Conservation (phyloP, 1,140 invertebrate species). For the Lerema accius region DNA sequence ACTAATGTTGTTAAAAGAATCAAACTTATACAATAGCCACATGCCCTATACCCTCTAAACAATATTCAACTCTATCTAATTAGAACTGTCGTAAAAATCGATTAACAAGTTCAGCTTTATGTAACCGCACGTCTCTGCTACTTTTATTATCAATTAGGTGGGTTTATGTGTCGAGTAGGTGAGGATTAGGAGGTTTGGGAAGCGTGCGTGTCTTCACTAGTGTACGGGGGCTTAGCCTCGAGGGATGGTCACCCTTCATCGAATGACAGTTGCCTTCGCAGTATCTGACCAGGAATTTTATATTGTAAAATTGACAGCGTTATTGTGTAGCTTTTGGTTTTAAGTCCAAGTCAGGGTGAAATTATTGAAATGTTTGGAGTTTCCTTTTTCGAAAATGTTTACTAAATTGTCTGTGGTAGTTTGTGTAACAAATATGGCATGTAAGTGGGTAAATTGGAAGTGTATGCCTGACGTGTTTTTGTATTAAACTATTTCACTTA, state of each 20-base stretch:
- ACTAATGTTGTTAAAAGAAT: too few relatives aligned
- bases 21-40: neutral
- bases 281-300: conserved; percentile 69
- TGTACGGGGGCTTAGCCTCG: conserved; percentile 65
- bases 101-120: conserved; percentile 68
- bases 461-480: too few relatives aligned
- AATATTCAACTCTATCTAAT: conserved; percentile 29
- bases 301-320: conserved; percentile 74
- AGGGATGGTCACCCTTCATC: conserved; percentile 67
- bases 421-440: too few relatives aligned
- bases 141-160: conserved; percentile 81
- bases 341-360: conserved; percentile 26
- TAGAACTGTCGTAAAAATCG: conserved; percentile 70
- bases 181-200: conserved; percentile 66
- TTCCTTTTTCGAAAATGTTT: too few relatives aligned
- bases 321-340: conserved; percentile 53
- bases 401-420: too few relatives aligned
- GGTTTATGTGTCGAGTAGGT: conserved; percentile 76
- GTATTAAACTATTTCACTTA: too few relatives aligned
- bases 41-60: conserved; percentile 38
- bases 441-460: too few relatives aligned
- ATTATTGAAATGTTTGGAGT: too few relatives aligned
- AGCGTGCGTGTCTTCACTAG: conserved; percentile 65
- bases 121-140: conserved; percentile 72
- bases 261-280: conserved; percentile 75